Evolutionary conservation across 2,888 invertebrate species (phyloP), one percentile per base, ranked within the genome.

Genomic region (Synanthedon formicaeformis): DNA sequence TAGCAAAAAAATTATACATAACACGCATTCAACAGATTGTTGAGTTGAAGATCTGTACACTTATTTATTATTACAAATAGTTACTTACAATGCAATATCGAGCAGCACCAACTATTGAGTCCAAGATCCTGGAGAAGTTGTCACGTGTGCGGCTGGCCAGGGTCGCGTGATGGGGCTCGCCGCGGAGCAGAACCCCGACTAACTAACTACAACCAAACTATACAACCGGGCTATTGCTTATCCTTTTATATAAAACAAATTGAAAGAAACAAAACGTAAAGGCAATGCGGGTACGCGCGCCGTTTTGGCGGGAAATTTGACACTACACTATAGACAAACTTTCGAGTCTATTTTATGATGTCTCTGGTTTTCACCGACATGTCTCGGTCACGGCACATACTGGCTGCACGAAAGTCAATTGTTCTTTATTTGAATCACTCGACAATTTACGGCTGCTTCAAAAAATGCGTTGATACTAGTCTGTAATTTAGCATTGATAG

Each of bases 391-490:
- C 92, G 92, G 89, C 92, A 93, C 93, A 92, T 90, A 77, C 71
- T 85, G 78, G 70, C 86, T 80, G 75, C 69, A 71, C 50, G 23
- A 49, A 49, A 49, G 78, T 78, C 75, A 68, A 63, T 63, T 55
- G 52, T 54, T 59, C 56, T 52, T 55, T 56, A 41, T 51, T 51
- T 52, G 51, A 16, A 13, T 59, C 54, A 48, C 40, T 40, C 48
- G 58, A 58, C 56, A 80, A 90, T 91, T 92, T 95, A 96, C 91
- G 96, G 96, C 87, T 96, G 96, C 89, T 96, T 96, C 85, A 96
- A 89, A 85, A 96, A 96, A 88, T 96, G 96, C 79, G 95, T 96
- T 81, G 96, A 95, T 65, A 96, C 95, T 76, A 96, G 91, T 89
- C 95, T 93, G 92, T 96, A 92, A 89, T 94, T 95, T 91, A 96